phyloP scores from a whole-genome alignment of 2,797 vertebrate species.

The Xiphophorus birchmanni region DNA sequence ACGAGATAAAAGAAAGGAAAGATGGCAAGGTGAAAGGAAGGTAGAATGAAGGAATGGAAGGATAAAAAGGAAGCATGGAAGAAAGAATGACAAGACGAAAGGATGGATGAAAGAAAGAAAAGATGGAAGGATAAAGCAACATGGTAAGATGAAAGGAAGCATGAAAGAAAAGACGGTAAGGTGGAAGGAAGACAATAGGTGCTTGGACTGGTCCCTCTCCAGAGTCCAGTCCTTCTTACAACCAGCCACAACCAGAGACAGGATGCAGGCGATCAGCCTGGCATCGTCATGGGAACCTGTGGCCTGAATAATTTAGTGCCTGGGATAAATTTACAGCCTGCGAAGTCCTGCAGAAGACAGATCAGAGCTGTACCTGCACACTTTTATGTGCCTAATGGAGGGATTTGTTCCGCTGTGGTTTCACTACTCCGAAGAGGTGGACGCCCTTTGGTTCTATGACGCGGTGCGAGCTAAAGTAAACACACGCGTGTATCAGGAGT shows the following conservation, averaged over 20 bases:
- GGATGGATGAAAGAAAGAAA: no score
- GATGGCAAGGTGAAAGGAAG: no score
- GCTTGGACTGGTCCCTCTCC: neutral
- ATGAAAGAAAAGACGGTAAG: neutral
- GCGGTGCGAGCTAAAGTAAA: slow-evolving; percentile 37
- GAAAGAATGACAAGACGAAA: no score
- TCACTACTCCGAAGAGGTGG: neutral
- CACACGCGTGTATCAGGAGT: slow-evolving; percentile 34
- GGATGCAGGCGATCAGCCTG: slow-evolving; percentile 55
- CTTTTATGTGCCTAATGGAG: slow-evolving; percentile 19
- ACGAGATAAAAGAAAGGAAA: no score
- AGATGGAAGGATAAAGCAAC: no score
- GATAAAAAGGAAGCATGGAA: no score
- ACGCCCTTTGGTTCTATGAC: slow-evolving; percentile 5
- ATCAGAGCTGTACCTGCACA: slow-evolving; percentile 22
- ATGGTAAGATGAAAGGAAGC: no score
- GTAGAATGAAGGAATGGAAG: no score
- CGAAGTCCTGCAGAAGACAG: slow-evolving; percentile 42
- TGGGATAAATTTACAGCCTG: slow-evolving; percentile 62
- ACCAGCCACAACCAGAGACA: slow-evolving; percentile 46
- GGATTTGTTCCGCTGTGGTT: neutral
- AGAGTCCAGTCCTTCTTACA: neutral
- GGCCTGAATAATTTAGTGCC: slow-evolving; percentile 67
- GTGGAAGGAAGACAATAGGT: neutral
- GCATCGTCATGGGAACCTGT: slow-evolving; percentile 53